These are phyloP conservation scores for Sesia apiformis DNA, from an alignment of 2,888 invertebrate species.

Conservation along the genomic window DNA sequence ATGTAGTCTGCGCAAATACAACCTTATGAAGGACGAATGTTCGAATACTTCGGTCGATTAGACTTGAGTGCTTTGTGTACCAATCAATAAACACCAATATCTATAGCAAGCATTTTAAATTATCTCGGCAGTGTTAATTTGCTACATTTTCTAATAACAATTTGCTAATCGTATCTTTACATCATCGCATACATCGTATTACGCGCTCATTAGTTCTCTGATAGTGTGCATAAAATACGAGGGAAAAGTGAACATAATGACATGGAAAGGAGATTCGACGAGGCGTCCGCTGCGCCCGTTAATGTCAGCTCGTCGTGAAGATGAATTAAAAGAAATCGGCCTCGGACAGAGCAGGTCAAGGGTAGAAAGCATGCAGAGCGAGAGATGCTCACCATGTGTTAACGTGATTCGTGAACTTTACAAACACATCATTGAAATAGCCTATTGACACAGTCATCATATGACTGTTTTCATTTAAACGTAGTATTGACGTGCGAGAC, in stretches of 20 bases:
- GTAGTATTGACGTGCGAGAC: too few species aligned
- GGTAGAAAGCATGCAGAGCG: slow-evolving; percentile 7
- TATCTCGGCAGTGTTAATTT: not conserved
- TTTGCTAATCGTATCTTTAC: not conserved
- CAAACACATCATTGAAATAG: too few species aligned
- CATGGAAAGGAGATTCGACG: not conserved
- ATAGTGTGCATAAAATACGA: not conserved
- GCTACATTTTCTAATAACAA: not conserved
- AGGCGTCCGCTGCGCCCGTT: not conserved
- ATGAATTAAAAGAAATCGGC: slow-evolving; percentile 22
- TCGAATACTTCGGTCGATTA: slow-evolving; percentile 14
- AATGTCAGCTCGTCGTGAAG: slow-evolving; percentile 3
- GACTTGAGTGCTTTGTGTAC: too few species aligned
- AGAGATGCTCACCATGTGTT: not conserved
- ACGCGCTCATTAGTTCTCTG: not conserved
- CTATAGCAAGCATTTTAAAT: not conserved
- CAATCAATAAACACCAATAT: not conserved
- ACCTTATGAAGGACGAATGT: slow-evolving; percentile 37
- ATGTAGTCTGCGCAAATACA: slow-evolving; percentile 32
- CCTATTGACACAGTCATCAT: too few species aligned
- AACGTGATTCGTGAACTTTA: too few species aligned
- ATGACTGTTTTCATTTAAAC: too few species aligned
- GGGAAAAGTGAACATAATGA: not conserved
- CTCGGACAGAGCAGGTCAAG: slow-evolving; percentile 24
- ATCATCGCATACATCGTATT: not conserved